Evolutionary conservation across 2,113 vertebrate genomes (phyloP).

Genomic region (Ivindomyrus marchei): DNA sequence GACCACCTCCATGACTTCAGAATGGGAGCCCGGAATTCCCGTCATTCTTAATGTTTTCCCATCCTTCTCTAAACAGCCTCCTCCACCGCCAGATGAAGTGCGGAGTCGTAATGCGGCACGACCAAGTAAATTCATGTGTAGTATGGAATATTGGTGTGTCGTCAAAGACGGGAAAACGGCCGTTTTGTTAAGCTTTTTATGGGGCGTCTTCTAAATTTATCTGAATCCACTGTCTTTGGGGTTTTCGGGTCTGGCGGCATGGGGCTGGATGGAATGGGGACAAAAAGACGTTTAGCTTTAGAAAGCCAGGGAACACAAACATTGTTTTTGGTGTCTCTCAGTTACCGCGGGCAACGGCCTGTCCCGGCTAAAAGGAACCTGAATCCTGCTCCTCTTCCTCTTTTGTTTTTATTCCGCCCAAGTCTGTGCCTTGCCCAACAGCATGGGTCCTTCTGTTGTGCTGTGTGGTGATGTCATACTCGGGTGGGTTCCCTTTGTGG

Average conservation of each 20-base stretch:
- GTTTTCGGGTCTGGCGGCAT: not conserved
- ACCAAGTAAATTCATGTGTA: not conserved
- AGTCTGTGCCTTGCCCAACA: conserved; percentile 4
- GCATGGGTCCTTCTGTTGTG: conserved; percentile 6
- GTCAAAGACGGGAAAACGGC: not conserved
- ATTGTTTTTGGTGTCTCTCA: conserved; percentile 1
- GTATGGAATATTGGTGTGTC: not conserved
- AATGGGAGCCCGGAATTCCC: conserved; percentile 10
- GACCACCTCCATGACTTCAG: not conserved
- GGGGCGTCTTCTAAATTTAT: conserved; percentile 1
- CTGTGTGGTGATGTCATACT: not conserved
- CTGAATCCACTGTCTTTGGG: not conserved
- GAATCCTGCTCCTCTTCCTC: not conserved
- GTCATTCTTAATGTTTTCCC: not conserved
- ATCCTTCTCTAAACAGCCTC: not conserved
- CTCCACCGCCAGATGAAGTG: not conserved
- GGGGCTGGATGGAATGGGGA: not conserved
- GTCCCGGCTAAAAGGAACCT: not conserved
- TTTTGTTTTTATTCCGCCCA: not conserved
- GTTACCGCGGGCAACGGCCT: conserved; percentile 7
- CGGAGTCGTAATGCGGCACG: not conserved
- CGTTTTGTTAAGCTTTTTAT: conserved; percentile 19
- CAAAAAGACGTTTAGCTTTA: conserved; percentile 3
- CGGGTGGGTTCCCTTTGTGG: conserved; percentile 4
- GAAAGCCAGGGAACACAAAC: conserved; percentile 15